A percentile compares a stretch with the other conserved stretches of the same genome.
Evolutionary conservation across 2,113 vertebrate genomes (phyloP).

Genomic region (Otus sunia): DNA sequence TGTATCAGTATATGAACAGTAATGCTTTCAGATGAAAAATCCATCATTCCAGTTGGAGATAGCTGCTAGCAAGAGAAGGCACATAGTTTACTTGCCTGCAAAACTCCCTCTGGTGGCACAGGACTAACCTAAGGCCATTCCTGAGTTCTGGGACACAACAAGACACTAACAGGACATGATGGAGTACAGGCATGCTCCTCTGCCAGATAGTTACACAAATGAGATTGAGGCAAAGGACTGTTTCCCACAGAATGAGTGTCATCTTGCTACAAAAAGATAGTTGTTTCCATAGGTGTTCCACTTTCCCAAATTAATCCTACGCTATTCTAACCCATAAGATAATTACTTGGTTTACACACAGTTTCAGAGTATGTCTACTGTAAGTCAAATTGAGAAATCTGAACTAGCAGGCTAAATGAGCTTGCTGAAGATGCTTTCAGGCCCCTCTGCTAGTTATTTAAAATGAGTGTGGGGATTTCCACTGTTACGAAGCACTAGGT

Average conservation of each 20-base stretch:
- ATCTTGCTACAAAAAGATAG: background rate
- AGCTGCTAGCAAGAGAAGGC: background rate
- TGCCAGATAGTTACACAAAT: background rate
- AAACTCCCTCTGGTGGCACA: background rate
- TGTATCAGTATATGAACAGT: rapidly evolving
- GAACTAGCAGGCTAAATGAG: background rate
- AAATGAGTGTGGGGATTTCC: background rate
- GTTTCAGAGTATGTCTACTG: background rate
- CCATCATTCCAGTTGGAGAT: background rate
- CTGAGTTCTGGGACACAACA: background rate
- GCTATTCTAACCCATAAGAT: background rate
- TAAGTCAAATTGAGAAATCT: background rate
- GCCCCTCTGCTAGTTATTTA: background rate
- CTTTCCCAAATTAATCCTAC: background rate
- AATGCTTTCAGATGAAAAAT: background rate
- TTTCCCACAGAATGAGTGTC: background rate
- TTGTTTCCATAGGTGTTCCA: background rate
- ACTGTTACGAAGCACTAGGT: background rate
- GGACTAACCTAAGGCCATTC: background rate
- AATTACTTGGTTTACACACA: background rate
- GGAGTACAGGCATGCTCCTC: background rate
- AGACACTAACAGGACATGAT: background rate
- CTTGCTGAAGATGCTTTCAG: background rate
- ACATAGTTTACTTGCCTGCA: background rate
- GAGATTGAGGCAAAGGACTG: background rate